A percentile compares a stretch with the other conserved stretches of the same genome.
Conservation (phyloP, 2,113 vertebrate species). For the Malurus melanocephalus region DNA sequence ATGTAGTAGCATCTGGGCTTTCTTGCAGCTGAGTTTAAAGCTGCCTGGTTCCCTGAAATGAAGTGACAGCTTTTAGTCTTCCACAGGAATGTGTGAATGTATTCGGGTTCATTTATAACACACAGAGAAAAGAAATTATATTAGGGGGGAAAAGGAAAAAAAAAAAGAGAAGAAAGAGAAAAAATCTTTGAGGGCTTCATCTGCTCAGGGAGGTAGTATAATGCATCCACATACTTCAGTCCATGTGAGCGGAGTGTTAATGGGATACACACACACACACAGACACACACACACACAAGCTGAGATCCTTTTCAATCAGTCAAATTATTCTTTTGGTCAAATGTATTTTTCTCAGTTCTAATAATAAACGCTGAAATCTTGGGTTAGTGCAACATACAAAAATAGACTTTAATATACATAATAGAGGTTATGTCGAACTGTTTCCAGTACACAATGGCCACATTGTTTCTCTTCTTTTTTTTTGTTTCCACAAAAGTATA, state of each 20-base stretch:
- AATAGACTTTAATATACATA: neutral
- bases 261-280: neutral
- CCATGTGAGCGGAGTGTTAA: neutral
- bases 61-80: slow-evolving; percentile 66
- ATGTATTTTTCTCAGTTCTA: slow-evolving; percentile 41
- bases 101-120: slow-evolving; percentile 61
- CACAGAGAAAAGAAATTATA: slow-evolving; percentile 60
- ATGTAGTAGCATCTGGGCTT: slow-evolving; percentile 63
- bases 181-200: slow-evolving; percentile 14
- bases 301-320: neutral
- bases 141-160: neutral
- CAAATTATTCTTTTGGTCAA: neutral
- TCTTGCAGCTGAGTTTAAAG: slow-evolving; percentile 69
- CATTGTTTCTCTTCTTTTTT: slow-evolving; percentile 39
- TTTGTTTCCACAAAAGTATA: slow-evolving; percentile 46
- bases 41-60: slow-evolving; percentile 61
- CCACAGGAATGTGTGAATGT: slow-evolving; percentile 37
- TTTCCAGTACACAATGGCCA: neutral
- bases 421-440: neutral
- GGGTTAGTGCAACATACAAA: neutral
- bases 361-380: slow-evolving; percentile 13
- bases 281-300: neutral
- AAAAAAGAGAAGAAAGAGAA: neutral
- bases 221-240: neutral
- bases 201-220: neutral